phyloP scores from a whole-genome alignment of 2,888 invertebrate species.

The Agrenia bidenticulata region DNA sequence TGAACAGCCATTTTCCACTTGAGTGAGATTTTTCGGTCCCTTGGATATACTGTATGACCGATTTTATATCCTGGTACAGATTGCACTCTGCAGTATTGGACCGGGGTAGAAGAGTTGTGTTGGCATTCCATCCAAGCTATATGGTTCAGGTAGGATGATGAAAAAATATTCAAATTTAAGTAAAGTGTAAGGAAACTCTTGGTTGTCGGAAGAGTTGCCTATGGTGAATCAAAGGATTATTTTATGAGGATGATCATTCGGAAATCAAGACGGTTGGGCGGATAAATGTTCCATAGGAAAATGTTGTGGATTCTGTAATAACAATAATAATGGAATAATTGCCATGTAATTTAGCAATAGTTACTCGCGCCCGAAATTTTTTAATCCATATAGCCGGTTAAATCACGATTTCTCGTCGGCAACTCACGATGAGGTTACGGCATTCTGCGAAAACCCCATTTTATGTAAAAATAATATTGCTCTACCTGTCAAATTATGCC shows the following conservation, averaged over 20 bases:
- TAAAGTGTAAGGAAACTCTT: slow-evolving; percentile 12
- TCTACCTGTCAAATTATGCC: slow-evolving; percentile 26
- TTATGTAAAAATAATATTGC: slow-evolving; percentile 22
- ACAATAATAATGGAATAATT: slow-evolving; percentile 53
- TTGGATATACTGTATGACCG: no score
- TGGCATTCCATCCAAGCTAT: no score
- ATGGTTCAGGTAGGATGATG: background rate
- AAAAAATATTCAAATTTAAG: background rate
- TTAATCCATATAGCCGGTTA: slow-evolving; percentile 53
- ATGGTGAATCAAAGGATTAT: background rate
- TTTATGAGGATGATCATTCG: background rate
- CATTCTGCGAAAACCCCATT: slow-evolving; percentile 22
- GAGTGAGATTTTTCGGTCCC: slow-evolving; percentile 10
- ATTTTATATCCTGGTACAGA: no score
- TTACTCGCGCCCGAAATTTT: slow-evolving; percentile 53
- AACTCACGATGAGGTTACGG: slow-evolving; percentile 46
- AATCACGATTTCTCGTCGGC: slow-evolving; percentile 53
- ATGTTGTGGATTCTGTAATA: slow-evolving; percentile 50
- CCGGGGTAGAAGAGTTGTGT: no score
- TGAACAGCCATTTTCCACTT: slow-evolving; percentile 20
- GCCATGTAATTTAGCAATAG: slow-evolving; percentile 53
- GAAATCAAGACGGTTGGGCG: slow-evolving; percentile 6
- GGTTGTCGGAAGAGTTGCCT: background rate
- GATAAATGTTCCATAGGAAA: slow-evolving; percentile 50
- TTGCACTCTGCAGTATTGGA: no score